A percentile compares a stretch with the other conserved stretches of the same genome.
phyloP scores from a whole-genome alignment of 2,113 vertebrate genomes.

The Gymnogyps californianus region DNA sequence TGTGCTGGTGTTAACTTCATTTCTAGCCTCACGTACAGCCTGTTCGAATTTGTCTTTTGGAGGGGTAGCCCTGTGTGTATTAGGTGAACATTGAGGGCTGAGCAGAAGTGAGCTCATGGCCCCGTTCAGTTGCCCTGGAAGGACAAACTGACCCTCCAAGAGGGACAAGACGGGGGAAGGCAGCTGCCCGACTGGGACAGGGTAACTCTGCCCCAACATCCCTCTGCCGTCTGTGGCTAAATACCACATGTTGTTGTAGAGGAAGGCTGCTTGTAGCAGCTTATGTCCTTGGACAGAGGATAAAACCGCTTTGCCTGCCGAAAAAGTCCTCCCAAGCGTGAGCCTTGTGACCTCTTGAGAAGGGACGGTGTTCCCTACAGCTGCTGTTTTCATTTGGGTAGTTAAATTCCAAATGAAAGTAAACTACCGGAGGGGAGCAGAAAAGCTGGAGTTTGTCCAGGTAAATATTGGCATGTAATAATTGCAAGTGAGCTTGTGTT shows the following conservation, averaged over 20 bases:
- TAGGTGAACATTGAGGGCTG: neutral
- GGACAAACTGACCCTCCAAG: neutral
- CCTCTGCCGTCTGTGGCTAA: neutral
- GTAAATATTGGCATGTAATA: neutral
- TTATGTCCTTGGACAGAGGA: neutral
- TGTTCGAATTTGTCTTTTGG: neutral
- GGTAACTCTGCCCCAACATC: neutral
- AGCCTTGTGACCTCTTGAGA: neutral
- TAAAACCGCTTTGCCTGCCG: neutral
- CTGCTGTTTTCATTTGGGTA: constrained; percentile 1
- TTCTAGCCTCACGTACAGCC: neutral
- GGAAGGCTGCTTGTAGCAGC: neutral
- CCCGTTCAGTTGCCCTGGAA: accelerated
- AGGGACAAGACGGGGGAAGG: neutral
- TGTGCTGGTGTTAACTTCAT: neutral
- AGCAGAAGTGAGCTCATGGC: neutral
- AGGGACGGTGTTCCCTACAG: neutral
- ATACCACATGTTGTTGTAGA: neutral
- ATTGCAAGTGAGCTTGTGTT: constrained; percentile 1
- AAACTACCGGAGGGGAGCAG: neutral
- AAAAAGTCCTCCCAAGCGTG: neutral
- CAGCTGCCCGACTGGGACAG: neutral
- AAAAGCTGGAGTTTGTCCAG: constrained; percentile 22
- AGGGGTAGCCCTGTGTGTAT: no score
- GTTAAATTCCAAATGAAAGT: constrained; percentile 1